Base-by-base conservation (phyloP, 2,113 vertebrate genomes). In the Perca schrenkii region DNA sequence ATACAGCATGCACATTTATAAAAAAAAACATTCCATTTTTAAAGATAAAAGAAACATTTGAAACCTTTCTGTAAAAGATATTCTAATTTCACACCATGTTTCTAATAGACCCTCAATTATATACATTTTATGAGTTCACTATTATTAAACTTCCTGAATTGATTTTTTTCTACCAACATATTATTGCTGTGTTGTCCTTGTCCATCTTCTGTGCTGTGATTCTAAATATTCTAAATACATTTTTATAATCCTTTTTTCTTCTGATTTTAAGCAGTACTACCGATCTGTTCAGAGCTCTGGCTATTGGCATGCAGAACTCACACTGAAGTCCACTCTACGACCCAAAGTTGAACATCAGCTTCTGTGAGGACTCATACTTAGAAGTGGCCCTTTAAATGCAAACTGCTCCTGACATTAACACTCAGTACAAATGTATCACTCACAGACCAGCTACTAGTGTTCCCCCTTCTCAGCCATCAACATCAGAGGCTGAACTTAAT, bases 381-480 rank as follows among this genome's bases (percentile, higher is more conserved):
- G 50, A 73, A 61, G 60, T 64, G 22, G 52, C 69, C 66, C 46
- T 75, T 79, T 52, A 76, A 83, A 86, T 75, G 54, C 72, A 71
- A 82, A 82, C 78, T 74, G 36, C 77, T 86, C 58, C 62, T 84
- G 82, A 85, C 79, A 31, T 82, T 77, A 85, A 84, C 82, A 82
- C 88, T 77, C 65, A 50, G 78, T 83, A 66, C 72, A 86, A 88
- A 64, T 88, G 86, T 80, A 89, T 89, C 79, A 50, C 81, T 84
- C 82, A 25, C 58, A 62, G 68, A 6, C 77, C 80, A 71, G 74
- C 89, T 89, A 75, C 82, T 53, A 63, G 83, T 84, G 62, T 77
- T 76, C 61, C 25, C 61, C 70, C 53, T 54, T 68, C 71, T 57
- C 65, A 68, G 64, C 67, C 84, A 75, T 80, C 83, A 78, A 79